Evolutionary conservation across 1,140 invertebrate genomes (phyloP), one percentile per base, ranked within the genome.

Genomic region (Drosophila carrolli): DNA sequence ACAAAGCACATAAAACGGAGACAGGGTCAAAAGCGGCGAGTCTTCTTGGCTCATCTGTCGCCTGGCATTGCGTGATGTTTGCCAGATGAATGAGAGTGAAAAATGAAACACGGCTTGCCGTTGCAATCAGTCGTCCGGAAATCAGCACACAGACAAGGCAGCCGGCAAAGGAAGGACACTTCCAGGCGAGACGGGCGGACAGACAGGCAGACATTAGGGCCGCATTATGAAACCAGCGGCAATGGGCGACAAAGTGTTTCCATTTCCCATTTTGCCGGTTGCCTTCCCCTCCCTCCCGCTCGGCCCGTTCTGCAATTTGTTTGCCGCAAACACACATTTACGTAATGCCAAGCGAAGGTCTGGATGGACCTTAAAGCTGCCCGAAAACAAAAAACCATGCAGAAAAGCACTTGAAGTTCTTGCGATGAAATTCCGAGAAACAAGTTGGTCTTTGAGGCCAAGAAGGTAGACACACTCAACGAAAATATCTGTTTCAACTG

Each of bases 51-150:
- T 76, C 75, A 78, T 78, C 74, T 81, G 51, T 72, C 58, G 58
- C 67, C 57, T 46, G 67, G 74, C 51, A 50, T 89, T 83, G 83
- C 83, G 84, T 88, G 83, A 70, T 80, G 76, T 70, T 78, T 76
- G 66, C 63, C 68, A 89, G 84, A 88, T 88, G 84, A 88, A 88
- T 88, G 83, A 89, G 80, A 85, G 79, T 88, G 83, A 88, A 88
- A 76, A 86, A 82, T 77, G 78, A 88, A 88, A 88, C 78, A 86
- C 85, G 75, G 76, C 63, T 56, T 80, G 48, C 70, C 77, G 62
- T 41, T 81, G 84, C 84, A 88, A 88, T 88, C 84, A 89, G 76
- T 84, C 84, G 84, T 43, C 85, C 85, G 84, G 84, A 89, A 89
- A 89, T 89, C 84, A 74, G 79, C 77, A 89, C 77, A 89, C 84